These are phyloP conservation scores for Octomys mimax DNA, from an alignment of 2,797 vertebrate genomes.

Conservation along the genomic window DNA sequence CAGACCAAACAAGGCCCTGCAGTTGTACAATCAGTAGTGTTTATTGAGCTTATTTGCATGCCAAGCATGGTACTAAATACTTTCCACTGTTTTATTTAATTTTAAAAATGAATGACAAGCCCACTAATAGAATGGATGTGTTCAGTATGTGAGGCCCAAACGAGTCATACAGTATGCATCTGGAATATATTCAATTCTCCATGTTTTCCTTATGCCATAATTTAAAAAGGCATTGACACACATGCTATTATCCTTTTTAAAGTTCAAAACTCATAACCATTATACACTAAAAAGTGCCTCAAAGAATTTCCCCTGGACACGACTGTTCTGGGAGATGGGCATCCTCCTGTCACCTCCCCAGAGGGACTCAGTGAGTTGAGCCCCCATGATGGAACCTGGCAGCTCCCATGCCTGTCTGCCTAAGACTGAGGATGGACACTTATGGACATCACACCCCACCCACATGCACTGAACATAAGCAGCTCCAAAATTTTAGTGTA, in stretches of 20 bases:
- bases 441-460: not conserved
- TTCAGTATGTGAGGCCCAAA: not conserved
- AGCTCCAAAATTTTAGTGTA: not conserved
- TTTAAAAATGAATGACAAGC: not conserved
- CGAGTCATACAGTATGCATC: not conserved
- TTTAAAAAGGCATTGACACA: not conserved
- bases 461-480: not conserved
- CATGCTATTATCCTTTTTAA: not conserved
- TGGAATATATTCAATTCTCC: not conserved
- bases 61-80: not conserved
- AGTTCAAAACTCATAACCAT: constrained; percentile 10
- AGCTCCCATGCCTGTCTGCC: not conserved
- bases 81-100: not conserved
- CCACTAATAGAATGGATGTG: not conserved
- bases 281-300: not conserved
- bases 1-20: not conserved
- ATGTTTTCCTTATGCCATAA: no score
- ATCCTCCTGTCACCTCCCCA: not conserved
- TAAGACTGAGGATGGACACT: not conserved
- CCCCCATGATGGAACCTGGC: not conserved
- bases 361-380: not conserved
- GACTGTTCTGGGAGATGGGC: not conserved
- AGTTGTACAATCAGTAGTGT: not conserved
- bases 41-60: not conserved
- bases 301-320: not conserved